phyloP scores from a whole-genome alignment of 2,888 invertebrate genomes.

The Neoascia interrupta region DNA sequence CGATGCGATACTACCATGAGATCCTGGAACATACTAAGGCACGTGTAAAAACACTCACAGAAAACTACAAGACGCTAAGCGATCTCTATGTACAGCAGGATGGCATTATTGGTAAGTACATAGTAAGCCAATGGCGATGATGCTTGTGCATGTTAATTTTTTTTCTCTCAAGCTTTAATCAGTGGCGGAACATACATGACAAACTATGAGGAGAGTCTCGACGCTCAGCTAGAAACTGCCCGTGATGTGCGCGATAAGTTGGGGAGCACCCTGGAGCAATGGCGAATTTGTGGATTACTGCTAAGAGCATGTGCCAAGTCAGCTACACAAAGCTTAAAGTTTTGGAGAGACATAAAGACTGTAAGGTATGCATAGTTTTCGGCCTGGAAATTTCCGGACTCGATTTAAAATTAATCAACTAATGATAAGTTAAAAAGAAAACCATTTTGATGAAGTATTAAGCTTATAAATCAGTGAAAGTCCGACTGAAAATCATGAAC shows the following conservation, averaged over 20 bases:
- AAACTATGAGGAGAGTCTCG: slow-evolving; percentile 77
- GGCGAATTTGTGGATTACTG: slow-evolving; percentile 78
- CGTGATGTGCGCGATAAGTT: slow-evolving; percentile 78
- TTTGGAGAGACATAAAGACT: slow-evolving; percentile 74
- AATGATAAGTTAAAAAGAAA: no score
- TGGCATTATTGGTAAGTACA: slow-evolving; percentile 77
- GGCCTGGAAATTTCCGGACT: background rate
- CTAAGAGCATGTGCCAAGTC: slow-evolving; percentile 77
- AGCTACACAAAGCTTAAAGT: slow-evolving; percentile 75
- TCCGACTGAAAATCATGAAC: no score
- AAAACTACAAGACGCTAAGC: slow-evolving; percentile 75
- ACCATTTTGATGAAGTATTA: no score
- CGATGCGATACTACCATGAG: slow-evolving; percentile 75
- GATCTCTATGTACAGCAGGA: slow-evolving; percentile 78
- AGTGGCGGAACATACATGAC: slow-evolving; percentile 79
- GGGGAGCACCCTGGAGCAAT: slow-evolving; percentile 78
- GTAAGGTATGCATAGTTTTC: slow-evolving; percentile 71
- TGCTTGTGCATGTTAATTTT: background rate
- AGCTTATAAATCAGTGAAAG: no score
- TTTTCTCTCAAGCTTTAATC: slow-evolving; percentile 73
- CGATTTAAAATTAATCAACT: no score
- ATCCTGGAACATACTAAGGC: slow-evolving; percentile 77
- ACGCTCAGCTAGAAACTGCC: slow-evolving; percentile 76
- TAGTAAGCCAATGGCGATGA: no score
- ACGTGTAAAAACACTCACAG: slow-evolving; percentile 74